Evolutionary conservation across 2,113 vertebrate genomes (phyloP), one percentile per base, ranked within the genome.

Genomic region (Prinia subflava): DNA sequence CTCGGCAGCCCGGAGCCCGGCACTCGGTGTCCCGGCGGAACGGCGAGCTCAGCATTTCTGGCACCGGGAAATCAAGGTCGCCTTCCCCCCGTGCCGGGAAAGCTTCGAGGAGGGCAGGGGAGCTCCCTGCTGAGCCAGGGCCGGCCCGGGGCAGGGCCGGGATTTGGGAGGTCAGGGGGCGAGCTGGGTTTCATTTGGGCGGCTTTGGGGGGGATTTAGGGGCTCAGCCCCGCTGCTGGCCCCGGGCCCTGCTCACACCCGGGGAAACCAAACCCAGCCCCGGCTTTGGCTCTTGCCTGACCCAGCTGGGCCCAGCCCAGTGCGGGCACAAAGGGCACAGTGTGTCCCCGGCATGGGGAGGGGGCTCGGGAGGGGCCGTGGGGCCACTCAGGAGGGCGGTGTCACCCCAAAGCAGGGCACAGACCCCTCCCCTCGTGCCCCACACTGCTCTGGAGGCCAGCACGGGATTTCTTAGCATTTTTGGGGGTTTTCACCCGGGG

Each of bases 171-270:
- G 90, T 89, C 76, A 6, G 1, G 16, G 57, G 57, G n/a, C 44
- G 60, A 13, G 6, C 6, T 1, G 7, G 11, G 41, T 94, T 97
- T 97, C 92, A 97, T 97, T 95, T 95, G 81, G 62, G 88, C 35
- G 89, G 95, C 69, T 96, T 91, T 93, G 17, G 81, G 63, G n/a
- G 25, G 92, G 93, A 91, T 97, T 97, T 96, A 60, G 77, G 41
- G 59, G 70, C 70, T 90, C 64, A 12, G 30, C 68, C 71, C 64
- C 33, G 3, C 30, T 1, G 11, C 62, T 1, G 42, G 16, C 42
- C 42, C 41, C 41, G 41, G 9, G 28, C 31, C 42, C 52, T 0
- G 14, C 44, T 80, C 47, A 15, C 49, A 5, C 11, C 12, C 3
- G 0, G 2, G 16, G 64, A 62, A 95, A 88, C 37, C 52, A 60